Evolutionary conservation across 2,888 invertebrate species (phyloP), one percentile per base, ranked within the genome.

Genomic region (Microplitis manilae): DNA sequence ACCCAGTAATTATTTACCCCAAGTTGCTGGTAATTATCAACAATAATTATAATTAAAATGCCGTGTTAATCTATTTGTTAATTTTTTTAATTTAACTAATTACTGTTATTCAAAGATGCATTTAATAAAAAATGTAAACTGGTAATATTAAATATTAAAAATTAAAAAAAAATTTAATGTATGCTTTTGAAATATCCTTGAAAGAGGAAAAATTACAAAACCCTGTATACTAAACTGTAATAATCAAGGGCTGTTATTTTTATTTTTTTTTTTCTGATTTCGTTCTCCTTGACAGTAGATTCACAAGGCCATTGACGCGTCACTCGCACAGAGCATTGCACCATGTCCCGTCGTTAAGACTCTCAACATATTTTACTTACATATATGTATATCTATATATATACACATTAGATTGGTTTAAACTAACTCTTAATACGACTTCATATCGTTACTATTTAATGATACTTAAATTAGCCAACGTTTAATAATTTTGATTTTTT

Each of bases 271-370:
- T 50, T 50, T 50, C 13, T 64, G n/a, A 20, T 65, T 50, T 50
- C 50, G 59, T 7, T 68, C 41, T 65, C 50, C 17, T 41, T 39
- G 39, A 40, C 15, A 30, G 41, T 73, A n/a, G 39, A 62, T 30
- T 62, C 38, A 74, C 84, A 83, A 83, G 84, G 84, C 80, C 83
- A 83, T 84, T 83, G 84, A 85, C 84, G 84, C 79, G 78, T 79
- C 77, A 77, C 68, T 50, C 50, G 8, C 13, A 13, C 79, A 72
- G 84, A 82, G 77, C 84, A 74, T 84, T 84, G 85, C 83, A 80
- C 83, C 79, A 76, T 75, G 70, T 62, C 69, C 62, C 75, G 69
- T 73, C 79, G 82, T 82, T 81, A 83, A 82, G 75, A 76, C 71
- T 82, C 81, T 82, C 83, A 68, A 64, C 62, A 77, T 64, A 50